phyloP scores from a whole-genome alignment of 2,888 invertebrate species.

The Heterodera filipjevi region DNA sequence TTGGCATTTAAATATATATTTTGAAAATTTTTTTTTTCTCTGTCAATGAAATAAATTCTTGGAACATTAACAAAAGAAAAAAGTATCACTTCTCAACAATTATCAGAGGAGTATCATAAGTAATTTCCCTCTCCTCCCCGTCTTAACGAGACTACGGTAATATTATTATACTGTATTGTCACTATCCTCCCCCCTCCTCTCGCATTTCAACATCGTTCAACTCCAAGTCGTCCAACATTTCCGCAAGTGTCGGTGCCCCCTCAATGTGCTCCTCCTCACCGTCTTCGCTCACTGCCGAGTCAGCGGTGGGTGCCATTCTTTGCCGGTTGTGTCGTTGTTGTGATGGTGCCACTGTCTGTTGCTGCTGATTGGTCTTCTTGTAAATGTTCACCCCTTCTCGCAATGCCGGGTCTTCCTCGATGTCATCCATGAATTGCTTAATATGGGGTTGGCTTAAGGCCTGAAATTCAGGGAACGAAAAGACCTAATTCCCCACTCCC shows the following conservation, averaged over 20 bases:
- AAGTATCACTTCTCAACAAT: too few species aligned
- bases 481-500: too few species aligned
- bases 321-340: conserved; percentile 4
- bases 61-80: too few species aligned
- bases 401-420: conserved; percentile 89
- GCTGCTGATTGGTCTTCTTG: conserved; percentile 55
- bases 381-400: conserved; percentile 93
- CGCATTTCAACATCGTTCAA: conserved; percentile 70
- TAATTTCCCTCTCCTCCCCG: too few species aligned
- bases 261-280: conserved; percentile 70
- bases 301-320: not conserved
- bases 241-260: conserved; percentile 78
- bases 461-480: too few species aligned
- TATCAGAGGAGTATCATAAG: too few species aligned
- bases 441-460: too few species aligned
- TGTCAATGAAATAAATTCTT: too few species aligned
- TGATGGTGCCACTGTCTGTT: not conserved
- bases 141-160: too few species aligned
- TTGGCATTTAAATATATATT: too few species aligned
- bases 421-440: conserved; percentile 82
- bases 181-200: conserved; percentile 15
- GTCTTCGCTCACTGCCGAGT: conserved; percentile 46
- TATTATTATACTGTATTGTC: too few species aligned
- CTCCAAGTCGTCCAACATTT: conserved; percentile 88
- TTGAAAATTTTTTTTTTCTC: too few species aligned